Percentiles rank a stretch among this genome's conserved stretches.
These are phyloP conservation scores for Choloepus hoffmanni DNA, from an alignment of 2,113 vertebrate species.

Conservation along the genomic window DNA sequence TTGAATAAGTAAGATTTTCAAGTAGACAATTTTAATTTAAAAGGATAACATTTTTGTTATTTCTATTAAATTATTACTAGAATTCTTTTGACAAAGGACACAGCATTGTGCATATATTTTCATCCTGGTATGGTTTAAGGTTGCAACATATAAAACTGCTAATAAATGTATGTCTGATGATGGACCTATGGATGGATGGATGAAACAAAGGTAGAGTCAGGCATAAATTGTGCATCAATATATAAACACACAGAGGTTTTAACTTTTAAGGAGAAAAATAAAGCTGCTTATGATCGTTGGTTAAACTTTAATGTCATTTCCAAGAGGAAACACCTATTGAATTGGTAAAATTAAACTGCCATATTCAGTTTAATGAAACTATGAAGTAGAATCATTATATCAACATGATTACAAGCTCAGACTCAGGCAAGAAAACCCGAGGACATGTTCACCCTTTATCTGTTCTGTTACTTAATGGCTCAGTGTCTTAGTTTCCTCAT, in stretches of 20 bases:
- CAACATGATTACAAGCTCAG: not conserved
- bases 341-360: not conserved
- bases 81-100: not conserved
- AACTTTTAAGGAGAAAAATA: not conserved
- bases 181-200: constrained; percentile 8
- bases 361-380: not conserved
- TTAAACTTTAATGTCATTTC: not conserved
- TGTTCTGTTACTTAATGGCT: not conserved
- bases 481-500: not conserved
- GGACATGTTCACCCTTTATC: not conserved
- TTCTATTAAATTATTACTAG: constrained; percentile 15
- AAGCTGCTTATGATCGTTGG: not conserved
- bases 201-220: not conserved
- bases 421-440: not conserved
- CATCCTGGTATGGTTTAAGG: not conserved
- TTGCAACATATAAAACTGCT: constrained; percentile 54
- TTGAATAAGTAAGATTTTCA: constrained; percentile 10
- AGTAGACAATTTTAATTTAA: constrained; percentile 16
- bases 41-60: not conserved
- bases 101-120: not conserved
- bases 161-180: constrained; percentile 50
- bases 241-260: not conserved
- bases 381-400: not conserved
- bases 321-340: not conserved
- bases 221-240: not conserved